A percentile compares a stretch with the other conserved stretches of the same genome.
Evolutionary conservation across 2,797 vertebrate species (phyloP).

Genomic region (Gadopsis marmoratus): DNA sequence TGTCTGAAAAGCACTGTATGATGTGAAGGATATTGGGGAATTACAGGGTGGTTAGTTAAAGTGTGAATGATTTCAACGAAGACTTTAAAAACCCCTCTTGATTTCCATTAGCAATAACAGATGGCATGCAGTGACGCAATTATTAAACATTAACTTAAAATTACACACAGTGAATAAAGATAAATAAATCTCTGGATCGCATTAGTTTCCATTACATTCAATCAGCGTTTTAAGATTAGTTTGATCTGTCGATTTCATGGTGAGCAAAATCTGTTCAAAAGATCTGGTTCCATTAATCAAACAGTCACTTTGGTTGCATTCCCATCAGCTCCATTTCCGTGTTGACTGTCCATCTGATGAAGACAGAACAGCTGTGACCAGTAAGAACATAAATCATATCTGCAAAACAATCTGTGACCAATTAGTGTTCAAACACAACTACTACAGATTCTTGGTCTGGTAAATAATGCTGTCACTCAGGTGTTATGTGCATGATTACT

Average conservation of each 20-base stretch:
- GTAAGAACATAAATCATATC: slow-evolving; percentile 22
- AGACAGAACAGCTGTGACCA: slow-evolving; percentile 19
- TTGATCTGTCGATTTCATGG: slow-evolving; percentile 56
- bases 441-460: background rate
- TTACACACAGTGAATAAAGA: slow-evolving; percentile 54
- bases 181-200: slow-evolving; percentile 48
- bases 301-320: slow-evolving; percentile 35
- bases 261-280: slow-evolving; percentile 45
- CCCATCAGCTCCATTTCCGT: slow-evolving; percentile 32
- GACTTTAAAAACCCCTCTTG: slow-evolving; percentile 37
- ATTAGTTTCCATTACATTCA: slow-evolving; percentile 69
- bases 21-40: slow-evolving; percentile 35
- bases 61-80: slow-evolving; percentile 37
- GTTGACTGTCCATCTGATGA: slow-evolving; percentile 30
- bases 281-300: slow-evolving; percentile 57
- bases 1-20: slow-evolving; percentile 13
- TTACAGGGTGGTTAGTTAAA: slow-evolving; percentile 28
- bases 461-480: slow-evolving; percentile 36
- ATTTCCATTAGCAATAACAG: slow-evolving; percentile 66
- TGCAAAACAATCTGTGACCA: background rate
- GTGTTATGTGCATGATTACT: slow-evolving; percentile 19
- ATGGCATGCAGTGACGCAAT: slow-evolving; percentile 67
- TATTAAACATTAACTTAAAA: slow-evolving; percentile 58
- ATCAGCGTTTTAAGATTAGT: slow-evolving; percentile 50
- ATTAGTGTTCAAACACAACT: slow-evolving; percentile 3